Conservation (phyloP, 2,113 vertebrate genomes). For the Amblyopsis rosae region DNA sequence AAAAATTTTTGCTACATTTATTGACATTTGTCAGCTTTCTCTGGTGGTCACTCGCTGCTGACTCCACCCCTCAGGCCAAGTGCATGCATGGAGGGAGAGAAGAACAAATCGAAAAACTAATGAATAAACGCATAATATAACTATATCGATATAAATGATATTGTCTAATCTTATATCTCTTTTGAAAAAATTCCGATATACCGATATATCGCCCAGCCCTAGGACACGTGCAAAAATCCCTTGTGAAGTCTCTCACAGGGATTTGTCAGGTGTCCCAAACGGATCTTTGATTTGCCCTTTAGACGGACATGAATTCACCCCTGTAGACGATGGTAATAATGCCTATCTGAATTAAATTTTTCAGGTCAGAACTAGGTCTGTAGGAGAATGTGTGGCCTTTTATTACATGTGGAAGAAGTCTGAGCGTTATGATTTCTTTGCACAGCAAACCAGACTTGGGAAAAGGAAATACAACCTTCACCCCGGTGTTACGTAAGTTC, state of each 20-base stretch:
- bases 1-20: no score
- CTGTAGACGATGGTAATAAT: constrained; percentile 63
- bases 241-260: not conserved
- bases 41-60: no score
- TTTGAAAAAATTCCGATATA: no score
- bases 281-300: constrained; percentile 37
- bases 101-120: no score
- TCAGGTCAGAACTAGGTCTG: constrained; percentile 96
- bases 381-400: constrained; percentile 98
- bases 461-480: constrained; percentile 98
- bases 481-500: constrained; percentile 92
- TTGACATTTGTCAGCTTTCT: no score
- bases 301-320: constrained; percentile 38
- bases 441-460: constrained; percentile 94
- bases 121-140: no score
- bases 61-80: no score
- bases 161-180: no score
- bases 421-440: constrained; percentile 97
- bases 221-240: not conserved
- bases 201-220: no score
- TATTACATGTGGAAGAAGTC: constrained; percentile 99
- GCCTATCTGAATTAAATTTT: constrained; percentile 75
- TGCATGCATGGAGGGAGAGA: no score
- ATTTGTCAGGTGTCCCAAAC: constrained; percentile 3
- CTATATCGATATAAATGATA: no score